Evolutionary conservation across 2,888 invertebrate species (phyloP).

Genomic region (Scaptomyza reducta): DNA sequence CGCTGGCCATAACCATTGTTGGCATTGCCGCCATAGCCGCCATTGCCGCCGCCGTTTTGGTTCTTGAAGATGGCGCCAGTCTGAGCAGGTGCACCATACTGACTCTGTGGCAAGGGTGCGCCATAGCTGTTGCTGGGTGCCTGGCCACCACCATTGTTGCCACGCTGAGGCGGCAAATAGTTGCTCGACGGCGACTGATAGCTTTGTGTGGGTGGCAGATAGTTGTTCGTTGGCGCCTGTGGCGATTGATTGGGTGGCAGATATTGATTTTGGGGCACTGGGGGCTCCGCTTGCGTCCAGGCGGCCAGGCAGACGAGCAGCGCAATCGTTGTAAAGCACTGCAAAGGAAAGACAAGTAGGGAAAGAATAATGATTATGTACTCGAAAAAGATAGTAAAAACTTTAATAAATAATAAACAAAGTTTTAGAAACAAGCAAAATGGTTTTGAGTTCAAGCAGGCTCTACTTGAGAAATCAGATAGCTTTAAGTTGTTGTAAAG

Average conservation of each 20-base stretch:
- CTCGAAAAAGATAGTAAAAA: too few species aligned
- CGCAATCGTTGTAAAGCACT: constrained; percentile 83
- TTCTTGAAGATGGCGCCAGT: constrained; percentile 85
- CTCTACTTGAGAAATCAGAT: background rate
- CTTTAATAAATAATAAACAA: too few species aligned
- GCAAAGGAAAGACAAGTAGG: background rate
- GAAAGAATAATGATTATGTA: too few species aligned
- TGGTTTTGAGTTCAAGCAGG: constrained; percentile 8
- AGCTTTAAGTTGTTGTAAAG: constrained; percentile 5
- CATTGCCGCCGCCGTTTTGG: constrained; percentile 62
- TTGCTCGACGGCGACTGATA: constrained; percentile 83
- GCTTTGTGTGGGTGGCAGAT: constrained; percentile 84
- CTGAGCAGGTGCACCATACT: constrained; percentile 85
- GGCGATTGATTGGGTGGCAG: constrained; percentile 84
- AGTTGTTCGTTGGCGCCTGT: constrained; percentile 82
- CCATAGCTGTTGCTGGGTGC: constrained; percentile 77
- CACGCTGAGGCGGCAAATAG: constrained; percentile 84
- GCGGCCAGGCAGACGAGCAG: constrained; percentile 81
- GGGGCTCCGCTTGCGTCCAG: constrained; percentile 82
- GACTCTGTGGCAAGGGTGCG: constrained; percentile 83
- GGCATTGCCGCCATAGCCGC: constrained; percentile 57
- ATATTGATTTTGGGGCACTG: constrained; percentile 83
- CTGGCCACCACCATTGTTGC: constrained; percentile 42
- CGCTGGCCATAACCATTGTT: constrained; percentile 66
- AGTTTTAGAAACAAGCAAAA: too few species aligned